Evolutionary conservation across 2,113 vertebrate genomes (phyloP).

Genomic region (Sceloporus tristichus): DNA sequence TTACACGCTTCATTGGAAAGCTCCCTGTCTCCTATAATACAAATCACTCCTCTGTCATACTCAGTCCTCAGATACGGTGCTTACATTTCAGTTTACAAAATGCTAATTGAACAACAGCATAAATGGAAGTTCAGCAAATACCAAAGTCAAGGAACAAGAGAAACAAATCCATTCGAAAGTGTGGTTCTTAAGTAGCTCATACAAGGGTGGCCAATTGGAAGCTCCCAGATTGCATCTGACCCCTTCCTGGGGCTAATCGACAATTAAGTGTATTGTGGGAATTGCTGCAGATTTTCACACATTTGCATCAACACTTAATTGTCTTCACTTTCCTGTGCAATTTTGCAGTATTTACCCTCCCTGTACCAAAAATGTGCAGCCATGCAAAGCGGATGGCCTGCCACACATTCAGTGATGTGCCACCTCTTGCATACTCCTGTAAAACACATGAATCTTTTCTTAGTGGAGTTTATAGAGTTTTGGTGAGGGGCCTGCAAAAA

Average conservation of each 20-base stretch:
- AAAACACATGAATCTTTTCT: too few relatives aligned
- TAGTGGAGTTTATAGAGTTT: too few relatives aligned
- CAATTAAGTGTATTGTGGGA: too few relatives aligned
- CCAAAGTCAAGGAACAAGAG: slow-evolving; percentile 1
- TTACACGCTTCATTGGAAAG: slow-evolving; percentile 81
- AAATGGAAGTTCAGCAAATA: slow-evolving; percentile 42
- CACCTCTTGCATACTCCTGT: too few relatives aligned
- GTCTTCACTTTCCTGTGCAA: too few relatives aligned
- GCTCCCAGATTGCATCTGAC: not conserved
- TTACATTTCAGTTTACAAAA: slow-evolving; percentile 61
- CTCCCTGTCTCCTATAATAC: slow-evolving; percentile 74
- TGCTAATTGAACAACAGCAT: slow-evolving; percentile 55
- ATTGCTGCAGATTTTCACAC: too few relatives aligned
- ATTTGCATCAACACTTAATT: too few relatives aligned
- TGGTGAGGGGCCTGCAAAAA: too few relatives aligned
- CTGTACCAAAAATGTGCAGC: too few relatives aligned
- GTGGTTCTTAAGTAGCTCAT: not conserved
- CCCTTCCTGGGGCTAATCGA: not conserved
- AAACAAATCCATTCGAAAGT: not conserved
- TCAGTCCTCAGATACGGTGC: slow-evolving; percentile 44
- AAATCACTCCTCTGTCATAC: slow-evolving; percentile 70
- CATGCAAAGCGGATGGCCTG: too few relatives aligned
- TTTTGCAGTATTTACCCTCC: too few relatives aligned
- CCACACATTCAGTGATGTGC: too few relatives aligned
- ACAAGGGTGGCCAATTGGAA: not conserved